A percentile compares a stretch with the other conserved stretches of the same genome.
Conservation (phyloP, 2,797 vertebrate species). For the Enteromius fasciolatus region DNA sequence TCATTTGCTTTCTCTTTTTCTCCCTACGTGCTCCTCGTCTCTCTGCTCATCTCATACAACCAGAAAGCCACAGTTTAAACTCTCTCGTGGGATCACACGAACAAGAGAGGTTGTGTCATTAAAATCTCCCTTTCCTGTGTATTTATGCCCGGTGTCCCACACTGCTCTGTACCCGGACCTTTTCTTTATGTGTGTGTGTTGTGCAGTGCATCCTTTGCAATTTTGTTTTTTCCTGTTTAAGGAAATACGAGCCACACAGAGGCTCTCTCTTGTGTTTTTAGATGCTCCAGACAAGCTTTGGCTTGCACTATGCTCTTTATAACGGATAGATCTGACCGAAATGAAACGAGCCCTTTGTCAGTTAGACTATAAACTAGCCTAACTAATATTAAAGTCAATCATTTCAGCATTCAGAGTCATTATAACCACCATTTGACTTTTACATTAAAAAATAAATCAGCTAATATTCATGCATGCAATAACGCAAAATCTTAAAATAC, state of each 20-base stretch:
- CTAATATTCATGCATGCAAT: not conserved
- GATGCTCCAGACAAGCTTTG: not conserved
- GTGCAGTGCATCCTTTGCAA: constrained; percentile 48
- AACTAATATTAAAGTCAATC: not conserved
- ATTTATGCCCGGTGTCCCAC: constrained; percentile 31
- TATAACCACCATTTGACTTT: not conserved
- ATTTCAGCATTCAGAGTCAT: not conserved
- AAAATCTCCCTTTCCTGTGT: constrained; percentile 49
- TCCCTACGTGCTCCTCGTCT: not conserved
- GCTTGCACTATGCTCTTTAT: not conserved
- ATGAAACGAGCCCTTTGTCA: not conserved
- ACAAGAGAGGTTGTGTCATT: constrained; percentile 49
- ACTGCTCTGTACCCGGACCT: constrained; percentile 37
- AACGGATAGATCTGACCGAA: not conserved
- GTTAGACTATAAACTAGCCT: not conserved
- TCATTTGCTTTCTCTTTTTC: constrained; percentile 13
- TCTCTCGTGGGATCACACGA: constrained; percentile 18
- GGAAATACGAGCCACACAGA: constrained; percentile 47
- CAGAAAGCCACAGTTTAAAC: constrained; percentile 33
- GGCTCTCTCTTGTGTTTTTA: not conserved
- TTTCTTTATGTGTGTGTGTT: constrained; percentile 42
- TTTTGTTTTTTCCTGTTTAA: constrained; percentile 51
- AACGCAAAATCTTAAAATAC: not conserved
- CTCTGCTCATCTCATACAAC: constrained; percentile 6
- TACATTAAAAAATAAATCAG: not conserved